Conservation (phyloP, 2,113 vertebrate species). For the Gavialis gangeticus region DNA sequence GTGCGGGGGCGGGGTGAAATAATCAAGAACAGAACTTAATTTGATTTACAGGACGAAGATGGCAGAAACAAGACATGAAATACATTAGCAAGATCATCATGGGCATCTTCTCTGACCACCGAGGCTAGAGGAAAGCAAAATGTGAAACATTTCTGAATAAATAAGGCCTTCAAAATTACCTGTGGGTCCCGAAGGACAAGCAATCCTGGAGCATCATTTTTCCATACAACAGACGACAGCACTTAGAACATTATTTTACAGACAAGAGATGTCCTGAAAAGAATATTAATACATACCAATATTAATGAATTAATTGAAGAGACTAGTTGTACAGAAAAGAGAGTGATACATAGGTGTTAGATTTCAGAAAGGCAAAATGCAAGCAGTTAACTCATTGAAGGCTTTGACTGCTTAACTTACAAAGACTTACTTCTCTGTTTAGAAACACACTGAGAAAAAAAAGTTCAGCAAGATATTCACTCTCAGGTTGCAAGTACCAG, state of each 20-base stretch:
- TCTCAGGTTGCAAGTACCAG: background rate
- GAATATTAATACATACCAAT: background rate
- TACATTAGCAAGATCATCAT: background rate
- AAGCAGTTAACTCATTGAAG: background rate
- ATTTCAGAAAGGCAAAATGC: background rate
- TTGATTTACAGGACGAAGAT: background rate
- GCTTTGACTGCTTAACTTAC: background rate
- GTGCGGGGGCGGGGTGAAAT: background rate
- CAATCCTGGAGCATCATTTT: background rate
- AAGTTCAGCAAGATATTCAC: background rate
- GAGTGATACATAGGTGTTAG: background rate
- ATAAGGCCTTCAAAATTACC: background rate
- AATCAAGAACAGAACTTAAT: background rate
- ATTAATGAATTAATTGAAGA: background rate
- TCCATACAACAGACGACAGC: too few species aligned
- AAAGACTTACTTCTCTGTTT: background rate
- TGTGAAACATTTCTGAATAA: background rate
- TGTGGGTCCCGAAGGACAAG: background rate
- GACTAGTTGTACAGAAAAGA: background rate
- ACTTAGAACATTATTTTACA: background rate
- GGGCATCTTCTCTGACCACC: background rate
- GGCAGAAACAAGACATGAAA: background rate
- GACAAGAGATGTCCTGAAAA: background rate
- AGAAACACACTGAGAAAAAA: background rate
- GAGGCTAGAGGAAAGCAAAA: background rate